Evolutionary conservation across 2,888 invertebrate genomes (phyloP).

Genomic region (Griposia aprilina): DNA sequence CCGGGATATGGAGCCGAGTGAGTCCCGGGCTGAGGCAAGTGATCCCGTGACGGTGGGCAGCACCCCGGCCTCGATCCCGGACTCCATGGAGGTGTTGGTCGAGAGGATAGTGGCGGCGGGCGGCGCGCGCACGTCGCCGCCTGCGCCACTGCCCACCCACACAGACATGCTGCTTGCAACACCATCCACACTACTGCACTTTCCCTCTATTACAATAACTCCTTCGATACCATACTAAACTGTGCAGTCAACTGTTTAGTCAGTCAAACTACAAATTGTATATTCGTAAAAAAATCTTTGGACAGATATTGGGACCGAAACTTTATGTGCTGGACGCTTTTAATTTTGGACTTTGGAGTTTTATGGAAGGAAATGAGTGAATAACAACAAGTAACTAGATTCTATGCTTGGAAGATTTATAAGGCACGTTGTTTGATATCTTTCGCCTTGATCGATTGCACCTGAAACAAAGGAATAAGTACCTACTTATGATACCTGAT

Average conservation of each 20-base stretch:
- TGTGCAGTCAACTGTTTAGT: conserved; percentile 5
- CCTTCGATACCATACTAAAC: conserved; percentile 43
- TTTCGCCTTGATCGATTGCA: conserved; percentile 72
- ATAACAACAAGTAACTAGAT: conserved; percentile 59
- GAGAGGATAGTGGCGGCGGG: conserved; percentile 86
- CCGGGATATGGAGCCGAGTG: conserved; percentile 91
- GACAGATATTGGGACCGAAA: conserved; percentile 66
- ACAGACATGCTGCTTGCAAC: conserved; percentile 86
- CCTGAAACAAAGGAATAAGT: conserved; percentile 81
- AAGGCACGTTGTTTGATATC: conserved; percentile 81
- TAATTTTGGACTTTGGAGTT: conserved; percentile 51
- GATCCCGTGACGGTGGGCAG: conserved; percentile 94
- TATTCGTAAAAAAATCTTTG: conserved; percentile 46
- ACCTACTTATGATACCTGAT: not conserved
- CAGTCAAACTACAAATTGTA: conserved; percentile 32
- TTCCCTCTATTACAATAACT: conserved; percentile 58
- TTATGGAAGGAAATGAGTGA: conserved; percentile 67
- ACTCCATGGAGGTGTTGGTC: conserved; percentile 91
- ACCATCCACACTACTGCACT: conserved; percentile 84
- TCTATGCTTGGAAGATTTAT: conserved; percentile 71
- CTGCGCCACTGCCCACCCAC: conserved; percentile 88
- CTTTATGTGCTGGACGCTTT: conserved; percentile 52
- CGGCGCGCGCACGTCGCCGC: conserved; percentile 80
- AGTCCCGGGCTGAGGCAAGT: conserved; percentile 89
- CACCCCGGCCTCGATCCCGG: conserved; percentile 92